phyloP scores from a whole-genome alignment of 2,113 vertebrate genomes.

The Colius striatus region DNA sequence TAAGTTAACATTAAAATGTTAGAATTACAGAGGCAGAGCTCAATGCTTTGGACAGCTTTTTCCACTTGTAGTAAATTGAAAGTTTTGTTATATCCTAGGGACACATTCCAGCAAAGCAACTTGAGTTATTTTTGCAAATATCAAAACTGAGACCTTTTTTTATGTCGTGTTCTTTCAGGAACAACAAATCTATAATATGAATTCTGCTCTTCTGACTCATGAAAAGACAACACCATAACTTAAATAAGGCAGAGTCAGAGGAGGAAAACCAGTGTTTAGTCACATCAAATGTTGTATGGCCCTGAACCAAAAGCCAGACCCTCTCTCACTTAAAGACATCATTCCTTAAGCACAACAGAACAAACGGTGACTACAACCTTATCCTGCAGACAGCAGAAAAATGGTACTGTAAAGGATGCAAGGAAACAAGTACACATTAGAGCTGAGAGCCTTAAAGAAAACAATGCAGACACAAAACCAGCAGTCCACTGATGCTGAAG shows the following conservation, averaged over 20 bases:
- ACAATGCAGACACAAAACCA: background rate
- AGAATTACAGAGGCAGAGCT: background rate
- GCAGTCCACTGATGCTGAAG: background rate
- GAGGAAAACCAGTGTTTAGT: background rate
- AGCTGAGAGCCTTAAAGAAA: background rate
- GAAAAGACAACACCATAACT: background rate
- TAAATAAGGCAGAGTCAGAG: background rate
- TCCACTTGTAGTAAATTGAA: background rate
- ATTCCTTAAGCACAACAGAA: background rate
- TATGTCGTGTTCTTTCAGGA: background rate
- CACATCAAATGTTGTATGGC: background rate
- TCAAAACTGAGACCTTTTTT: background rate
- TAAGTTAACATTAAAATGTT: background rate
- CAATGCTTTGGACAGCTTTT: background rate
- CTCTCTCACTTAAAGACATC: background rate
- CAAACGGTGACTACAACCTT: background rate
- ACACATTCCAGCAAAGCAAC: background rate
- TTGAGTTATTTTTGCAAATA: background rate
- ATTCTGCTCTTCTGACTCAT: background rate
- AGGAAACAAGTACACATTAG: background rate
- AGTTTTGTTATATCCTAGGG: background rate
- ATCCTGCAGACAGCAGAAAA: background rate
- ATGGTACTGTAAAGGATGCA: background rate
- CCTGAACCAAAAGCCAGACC: background rate
- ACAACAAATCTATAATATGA: background rate